Conservation (phyloP, 2,797 vertebrate genomes). For the Cuniculus paca region DNA sequence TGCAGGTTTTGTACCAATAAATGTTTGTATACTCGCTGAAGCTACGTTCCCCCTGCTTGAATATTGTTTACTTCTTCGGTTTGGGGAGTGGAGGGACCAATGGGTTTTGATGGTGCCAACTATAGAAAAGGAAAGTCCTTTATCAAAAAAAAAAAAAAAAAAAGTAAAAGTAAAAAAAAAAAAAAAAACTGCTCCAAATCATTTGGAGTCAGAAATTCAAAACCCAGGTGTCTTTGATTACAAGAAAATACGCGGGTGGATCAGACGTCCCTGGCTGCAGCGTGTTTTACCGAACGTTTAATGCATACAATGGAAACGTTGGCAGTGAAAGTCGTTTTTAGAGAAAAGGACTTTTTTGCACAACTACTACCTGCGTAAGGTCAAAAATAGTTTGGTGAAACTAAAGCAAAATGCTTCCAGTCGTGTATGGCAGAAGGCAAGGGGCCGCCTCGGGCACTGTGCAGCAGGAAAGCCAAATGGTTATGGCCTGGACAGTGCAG, state of each 20-base stretch:
- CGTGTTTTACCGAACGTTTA: neutral
- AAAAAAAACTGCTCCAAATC: neutral
- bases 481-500: conserved; percentile 75
- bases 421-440: conserved; percentile 43
- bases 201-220: conserved; percentile 59
- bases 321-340: conserved; percentile 63
- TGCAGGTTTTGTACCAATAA: conserved; percentile 89
- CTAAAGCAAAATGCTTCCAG: conserved; percentile 55
- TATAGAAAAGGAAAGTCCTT: conserved; percentile 75
- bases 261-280: conserved; percentile 64
- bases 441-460: conserved; percentile 59
- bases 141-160: neutral
- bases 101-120: conserved; percentile 78
- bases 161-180: too few relatives aligned
- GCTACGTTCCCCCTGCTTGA: conserved; percentile 79
- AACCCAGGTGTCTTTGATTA: conserved; percentile 77
- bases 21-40: conserved; percentile 87
- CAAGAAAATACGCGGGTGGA: conserved; percentile 79
- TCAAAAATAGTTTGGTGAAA: conserved; percentile 77
- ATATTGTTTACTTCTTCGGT: conserved; percentile 84
- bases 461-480: conserved; percentile 75
- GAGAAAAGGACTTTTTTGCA: conserved; percentile 33
- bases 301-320: conserved; percentile 69
- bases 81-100: conserved; percentile 7
- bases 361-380: conserved; percentile 22